These are phyloP conservation scores for Phrynocephalus forsythii DNA, from an alignment of 2,797 vertebrate species.

Conservation along the genomic window DNA sequence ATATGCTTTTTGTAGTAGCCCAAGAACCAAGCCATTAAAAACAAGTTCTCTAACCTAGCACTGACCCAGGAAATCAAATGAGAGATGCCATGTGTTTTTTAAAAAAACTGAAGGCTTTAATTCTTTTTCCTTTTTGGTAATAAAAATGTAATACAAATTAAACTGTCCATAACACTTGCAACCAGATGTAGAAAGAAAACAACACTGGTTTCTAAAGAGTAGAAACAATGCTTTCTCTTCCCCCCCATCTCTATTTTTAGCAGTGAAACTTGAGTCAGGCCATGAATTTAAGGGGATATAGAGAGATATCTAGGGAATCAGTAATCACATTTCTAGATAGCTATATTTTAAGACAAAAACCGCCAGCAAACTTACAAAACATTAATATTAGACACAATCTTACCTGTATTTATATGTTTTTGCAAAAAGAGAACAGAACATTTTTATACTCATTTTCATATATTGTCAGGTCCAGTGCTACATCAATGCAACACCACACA, in stretches of 20 bases:
- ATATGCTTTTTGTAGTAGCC: too few species aligned
- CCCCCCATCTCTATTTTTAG: background rate
- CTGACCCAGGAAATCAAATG: background rate
- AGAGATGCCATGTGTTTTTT: background rate
- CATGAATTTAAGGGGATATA: background rate
- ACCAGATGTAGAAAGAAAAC: background rate
- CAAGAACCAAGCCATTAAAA: too few species aligned
- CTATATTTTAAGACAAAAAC: slow-evolving; percentile 18
- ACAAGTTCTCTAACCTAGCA: too few species aligned
- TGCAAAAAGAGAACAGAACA: background rate
- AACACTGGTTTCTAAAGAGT: background rate
- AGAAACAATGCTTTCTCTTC: background rate
- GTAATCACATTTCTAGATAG: background rate
- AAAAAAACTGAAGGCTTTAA: slow-evolving; percentile 45
- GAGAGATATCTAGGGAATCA: background rate
- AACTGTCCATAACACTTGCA: slow-evolving; percentile 36
- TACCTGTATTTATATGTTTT: background rate
- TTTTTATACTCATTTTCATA: background rate
- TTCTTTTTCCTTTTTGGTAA: slow-evolving; percentile 33
- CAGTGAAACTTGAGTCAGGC: background rate
- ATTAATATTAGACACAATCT: rapidly evolving
- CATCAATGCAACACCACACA: slow-evolving; percentile 13
- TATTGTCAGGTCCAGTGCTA: slow-evolving; percentile 28
- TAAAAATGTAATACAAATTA: slow-evolving; percentile 55
- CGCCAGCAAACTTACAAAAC: slow-evolving; percentile 7